Evolutionary conservation across 2,888 invertebrate species (phyloP), one percentile per base, ranked within the genome.

Genomic region (Zaprionus bogoriensis): DNA sequence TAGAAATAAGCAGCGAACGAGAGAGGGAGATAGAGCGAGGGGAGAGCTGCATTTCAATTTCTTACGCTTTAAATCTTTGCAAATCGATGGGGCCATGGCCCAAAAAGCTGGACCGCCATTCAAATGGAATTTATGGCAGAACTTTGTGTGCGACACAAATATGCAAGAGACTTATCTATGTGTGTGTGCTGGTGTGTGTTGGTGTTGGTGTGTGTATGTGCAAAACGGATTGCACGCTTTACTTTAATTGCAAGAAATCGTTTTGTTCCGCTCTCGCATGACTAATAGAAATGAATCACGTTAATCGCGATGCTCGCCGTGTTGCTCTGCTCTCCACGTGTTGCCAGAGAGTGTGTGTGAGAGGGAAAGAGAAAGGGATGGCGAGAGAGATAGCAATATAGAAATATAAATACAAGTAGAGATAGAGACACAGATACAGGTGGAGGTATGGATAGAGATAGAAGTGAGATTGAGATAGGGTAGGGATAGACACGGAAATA

Each of bases 1-100:
- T 71, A 66, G 62, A 55, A 76, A 73, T 71, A 50, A 36, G 48
- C 54, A 55, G 60, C 27, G 27, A 27, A 10, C 3, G 32, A 36
- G 14, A 6, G 32, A 36, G 32, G 3, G 1, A 36, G 32, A 32
- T 14, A 6, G 14, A 32, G 7, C 7, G 12, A 65, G 57, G 36
- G 6, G 36, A 36, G 36, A 28, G 39, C 30, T 61, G 66, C 66
- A 70, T 59, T 72, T 76, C 65, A 74, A 70, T 66, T 71, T 76
- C 66, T 67, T 45, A 65, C 72, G 71, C 71, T 75, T 70, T 75
- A 61, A 76, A 76, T 65, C 65, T 67, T 76, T 30, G 57, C 71
- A 71, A 73, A 73, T 73, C 75, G 76, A 73, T 74, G 58, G 65
- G n/a, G 53, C 65, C 72, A 57, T 75, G 71, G 59, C 48, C 66